Evolutionary conservation across 2,888 invertebrate genomes (phyloP).

Genomic region (Colletes collaris): DNA sequence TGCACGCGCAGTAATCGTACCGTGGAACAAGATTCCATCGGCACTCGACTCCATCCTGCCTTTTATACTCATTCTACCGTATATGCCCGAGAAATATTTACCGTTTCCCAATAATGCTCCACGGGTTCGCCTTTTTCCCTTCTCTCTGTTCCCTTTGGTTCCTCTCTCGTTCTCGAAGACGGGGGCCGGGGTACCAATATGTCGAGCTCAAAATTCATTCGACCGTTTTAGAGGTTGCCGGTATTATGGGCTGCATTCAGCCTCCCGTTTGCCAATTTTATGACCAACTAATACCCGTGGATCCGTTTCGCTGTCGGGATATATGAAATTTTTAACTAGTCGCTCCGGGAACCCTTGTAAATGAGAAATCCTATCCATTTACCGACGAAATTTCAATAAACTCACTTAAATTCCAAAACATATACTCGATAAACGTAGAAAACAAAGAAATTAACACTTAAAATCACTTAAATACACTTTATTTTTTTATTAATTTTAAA

Average conservation of each 20-base stretch:
- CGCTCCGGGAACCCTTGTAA: too few relatives aligned
- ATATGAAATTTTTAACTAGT: not conserved
- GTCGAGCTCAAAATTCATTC: conserved; percentile 71
- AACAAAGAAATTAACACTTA: too few relatives aligned
- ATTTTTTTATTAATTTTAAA: too few relatives aligned
- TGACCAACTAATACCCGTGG: not conserved
- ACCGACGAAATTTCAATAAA: too few relatives aligned
- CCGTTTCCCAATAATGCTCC: conserved; percentile 73
- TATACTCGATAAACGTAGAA: too few relatives aligned
- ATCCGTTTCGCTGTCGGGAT: not conserved
- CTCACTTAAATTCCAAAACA: too few relatives aligned
- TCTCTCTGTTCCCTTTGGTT: conserved; percentile 10
- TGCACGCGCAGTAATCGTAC: conserved; percentile 55
- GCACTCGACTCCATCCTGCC: conserved; percentile 46
- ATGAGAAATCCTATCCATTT: too few relatives aligned
- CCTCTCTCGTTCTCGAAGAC: not conserved
- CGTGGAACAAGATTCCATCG: conserved; percentile 59
- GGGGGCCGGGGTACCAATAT: conserved; percentile 50
- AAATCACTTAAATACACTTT: too few relatives aligned
- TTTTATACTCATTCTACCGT: conserved; percentile 59
- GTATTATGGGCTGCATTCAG: conserved; percentile 3
- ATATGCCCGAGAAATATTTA: conserved; percentile 68
- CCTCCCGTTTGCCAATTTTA: conserved; percentile 17
- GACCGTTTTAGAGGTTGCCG: conserved; percentile 38
- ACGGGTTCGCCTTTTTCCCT: conserved; percentile 29